Evolutionary conservation across 2,797 vertebrate genomes (phyloP).

Genomic region (Dendrocincla tyrannina): DNA sequence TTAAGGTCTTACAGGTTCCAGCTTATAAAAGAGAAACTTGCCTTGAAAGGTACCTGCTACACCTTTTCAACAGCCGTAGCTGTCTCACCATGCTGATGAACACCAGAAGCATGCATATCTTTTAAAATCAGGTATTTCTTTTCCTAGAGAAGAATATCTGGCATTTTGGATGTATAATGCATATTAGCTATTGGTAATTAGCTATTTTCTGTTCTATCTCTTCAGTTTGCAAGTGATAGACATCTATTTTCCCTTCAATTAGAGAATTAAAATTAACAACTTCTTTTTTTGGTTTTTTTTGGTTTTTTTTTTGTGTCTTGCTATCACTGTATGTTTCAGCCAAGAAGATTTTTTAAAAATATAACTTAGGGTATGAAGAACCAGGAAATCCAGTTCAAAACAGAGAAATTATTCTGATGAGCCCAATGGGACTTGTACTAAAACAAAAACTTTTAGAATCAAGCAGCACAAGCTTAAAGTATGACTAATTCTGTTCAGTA

Average conservation of each 20-base stretch:
- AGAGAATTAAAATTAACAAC: background rate
- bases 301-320: background rate
- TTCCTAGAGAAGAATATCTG: background rate
- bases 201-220: background rate
- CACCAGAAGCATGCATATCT: background rate
- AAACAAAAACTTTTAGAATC: background rate
- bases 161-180: background rate
- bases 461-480: background rate
- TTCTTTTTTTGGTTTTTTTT: background rate
- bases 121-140: background rate
- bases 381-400: slow-evolving; percentile 25
- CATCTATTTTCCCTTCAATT: background rate
- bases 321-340: background rate
- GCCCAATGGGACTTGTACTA: background rate
- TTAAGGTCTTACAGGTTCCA: background rate
- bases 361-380: background rate
- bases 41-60: background rate
- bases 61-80: background rate
- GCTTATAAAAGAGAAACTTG: background rate
- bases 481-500: slow-evolving; percentile 24
- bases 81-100: background rate
- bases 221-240: background rate
- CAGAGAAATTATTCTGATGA: background rate
- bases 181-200: background rate
- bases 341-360: background rate